These are phyloP conservation scores for Stichopus chloronotus DNA, from an alignment of 35 echinoderm and acorn worm genomes.

Conservation along the genomic window DNA sequence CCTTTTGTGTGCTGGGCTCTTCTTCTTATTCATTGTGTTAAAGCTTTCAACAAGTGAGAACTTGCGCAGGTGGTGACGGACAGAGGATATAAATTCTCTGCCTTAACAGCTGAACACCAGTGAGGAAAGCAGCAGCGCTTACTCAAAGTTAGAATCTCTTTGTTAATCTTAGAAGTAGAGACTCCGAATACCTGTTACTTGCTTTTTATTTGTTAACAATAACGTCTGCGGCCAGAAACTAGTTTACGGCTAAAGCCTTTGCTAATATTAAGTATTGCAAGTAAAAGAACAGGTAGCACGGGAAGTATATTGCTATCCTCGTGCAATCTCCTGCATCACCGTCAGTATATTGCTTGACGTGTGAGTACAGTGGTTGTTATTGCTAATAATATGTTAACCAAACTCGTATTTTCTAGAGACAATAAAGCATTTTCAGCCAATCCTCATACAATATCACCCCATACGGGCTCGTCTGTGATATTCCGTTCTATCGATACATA, in stretches of 20 bases:
- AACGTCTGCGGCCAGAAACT: neutral
- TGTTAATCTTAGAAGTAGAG: neutral
- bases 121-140: neutral
- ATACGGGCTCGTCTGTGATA: neutral
- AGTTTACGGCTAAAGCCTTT: neutral
- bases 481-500: neutral
- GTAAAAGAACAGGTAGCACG: slow-evolving; percentile 14
- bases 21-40: too few relatives aligned
- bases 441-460: neutral
- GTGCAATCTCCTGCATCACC: neutral
- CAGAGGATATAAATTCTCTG: neutral
- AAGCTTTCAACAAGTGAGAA: neutral
- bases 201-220: neutral
- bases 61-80: neutral
- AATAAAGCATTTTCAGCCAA: neutral
- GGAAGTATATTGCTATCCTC: slow-evolving; percentile 23
- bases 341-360: slow-evolving; percentile 2
- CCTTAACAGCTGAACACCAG: neutral
- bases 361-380: neutral
- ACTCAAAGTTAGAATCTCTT: neutral
- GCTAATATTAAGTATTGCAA: neutral
- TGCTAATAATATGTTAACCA: neutral
- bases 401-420: neutral
- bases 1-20: too few relatives aligned
- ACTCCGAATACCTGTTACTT: neutral